Evolutionary conservation across 2,797 vertebrate species (phyloP).

Genomic region (Danionella dracula): DNA sequence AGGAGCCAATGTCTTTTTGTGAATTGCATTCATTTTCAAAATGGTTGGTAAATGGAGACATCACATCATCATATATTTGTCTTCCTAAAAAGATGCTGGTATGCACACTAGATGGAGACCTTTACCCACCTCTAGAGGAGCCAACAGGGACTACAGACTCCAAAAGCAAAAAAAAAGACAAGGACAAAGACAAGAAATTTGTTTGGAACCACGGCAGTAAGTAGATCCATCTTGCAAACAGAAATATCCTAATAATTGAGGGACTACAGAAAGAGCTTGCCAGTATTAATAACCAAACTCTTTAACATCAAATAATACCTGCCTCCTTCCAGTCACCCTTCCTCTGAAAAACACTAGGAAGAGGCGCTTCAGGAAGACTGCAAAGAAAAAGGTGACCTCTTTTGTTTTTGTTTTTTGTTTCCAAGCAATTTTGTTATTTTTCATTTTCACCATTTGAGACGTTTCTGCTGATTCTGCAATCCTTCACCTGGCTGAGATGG

Average conservation of each 20-base stretch:
- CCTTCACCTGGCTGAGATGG: constrained; percentile 36
- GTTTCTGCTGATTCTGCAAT: constrained; percentile 42
- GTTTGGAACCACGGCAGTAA: constrained; percentile 95
- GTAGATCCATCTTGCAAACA: constrained; percentile 34
- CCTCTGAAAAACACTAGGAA: constrained; percentile 93
- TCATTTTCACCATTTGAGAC: background rate
- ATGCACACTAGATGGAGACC: constrained; percentile 92
- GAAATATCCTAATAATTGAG: constrained; percentile 3
- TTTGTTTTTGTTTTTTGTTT: constrained; percentile 43
- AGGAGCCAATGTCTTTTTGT: too few relatives aligned
- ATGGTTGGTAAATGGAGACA: too few relatives aligned
- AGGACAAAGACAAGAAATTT: constrained; percentile 97
- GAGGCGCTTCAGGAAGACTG: constrained; percentile 86
- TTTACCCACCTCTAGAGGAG: constrained; percentile 92
- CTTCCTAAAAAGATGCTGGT: constrained; percentile 83
- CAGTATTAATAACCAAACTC: constrained; percentile 12
- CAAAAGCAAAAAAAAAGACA: constrained; percentile 94
- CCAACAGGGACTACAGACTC: constrained; percentile 82
- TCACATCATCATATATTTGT: background rate
- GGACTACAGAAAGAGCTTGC: background rate
- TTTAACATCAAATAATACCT: constrained; percentile 41
- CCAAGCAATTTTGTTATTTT: constrained; percentile 29
- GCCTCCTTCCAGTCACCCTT: constrained; percentile 77
- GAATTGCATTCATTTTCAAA: too few relatives aligned
- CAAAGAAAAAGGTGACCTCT: constrained; percentile 83